A percentile compares a stretch with the other conserved stretches of the same genome.
phyloP scores from a whole-genome alignment of 2,888 invertebrate genomes.

The Pterobdella sp. region DNA sequence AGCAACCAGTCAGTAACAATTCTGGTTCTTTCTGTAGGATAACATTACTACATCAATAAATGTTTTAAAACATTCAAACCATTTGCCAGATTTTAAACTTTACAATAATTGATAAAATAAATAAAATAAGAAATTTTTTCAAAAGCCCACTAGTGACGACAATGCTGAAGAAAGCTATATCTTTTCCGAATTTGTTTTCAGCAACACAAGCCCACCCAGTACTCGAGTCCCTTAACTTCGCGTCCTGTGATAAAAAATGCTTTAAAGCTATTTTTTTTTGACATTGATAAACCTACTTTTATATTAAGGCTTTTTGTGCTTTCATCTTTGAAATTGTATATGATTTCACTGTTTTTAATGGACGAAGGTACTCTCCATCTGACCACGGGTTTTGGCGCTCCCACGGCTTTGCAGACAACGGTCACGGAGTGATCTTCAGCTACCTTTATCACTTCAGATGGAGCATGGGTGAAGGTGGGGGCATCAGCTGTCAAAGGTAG shows the following conservation, averaged over 20 bases:
- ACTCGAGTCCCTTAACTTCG: neutral
- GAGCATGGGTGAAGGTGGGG: constrained; percentile 16
- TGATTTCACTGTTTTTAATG: too few species aligned
- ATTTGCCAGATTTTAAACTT: too few species aligned
- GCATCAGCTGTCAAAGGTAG: constrained; percentile 10
- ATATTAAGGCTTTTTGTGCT: too few species aligned
- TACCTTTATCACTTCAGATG: constrained; percentile 21
- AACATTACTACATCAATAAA: neutral
- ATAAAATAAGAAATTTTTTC: too few species aligned
- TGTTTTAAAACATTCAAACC: too few species aligned
- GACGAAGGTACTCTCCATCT: neutral
- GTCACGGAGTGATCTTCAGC: constrained; percentile 23
- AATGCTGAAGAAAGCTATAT: neutral
- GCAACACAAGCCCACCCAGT: neutral
- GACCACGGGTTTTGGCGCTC: constrained; percentile 16
- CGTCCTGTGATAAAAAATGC: too few species aligned
- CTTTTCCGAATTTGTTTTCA: constrained; percentile 2
- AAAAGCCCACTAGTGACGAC: constrained; percentile 20
- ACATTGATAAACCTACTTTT: too few species aligned
- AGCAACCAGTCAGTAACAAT: constrained; percentile 1
- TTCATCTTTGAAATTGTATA: too few species aligned
- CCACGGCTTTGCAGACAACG: constrained; percentile 9
- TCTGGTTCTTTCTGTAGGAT: neutral
- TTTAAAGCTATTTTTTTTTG: too few species aligned
- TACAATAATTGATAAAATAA: too few species aligned